phyloP scores from a whole-genome alignment of 2,113 vertebrate species.

The Vombatus ursinus region DNA sequence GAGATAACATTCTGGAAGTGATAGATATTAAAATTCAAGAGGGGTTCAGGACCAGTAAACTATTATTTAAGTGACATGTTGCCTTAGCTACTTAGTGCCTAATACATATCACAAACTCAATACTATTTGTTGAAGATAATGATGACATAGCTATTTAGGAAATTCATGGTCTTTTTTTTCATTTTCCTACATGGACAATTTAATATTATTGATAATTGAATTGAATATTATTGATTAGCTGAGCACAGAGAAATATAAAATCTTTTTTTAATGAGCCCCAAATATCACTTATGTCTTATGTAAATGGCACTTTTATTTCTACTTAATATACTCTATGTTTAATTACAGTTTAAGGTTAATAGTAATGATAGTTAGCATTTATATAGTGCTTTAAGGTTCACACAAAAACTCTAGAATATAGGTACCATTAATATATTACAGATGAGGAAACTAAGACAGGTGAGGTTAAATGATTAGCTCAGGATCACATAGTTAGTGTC shows the following conservation, averaged over 20 bases:
- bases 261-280: not conserved
- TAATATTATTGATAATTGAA: not conserved
- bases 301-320: not conserved
- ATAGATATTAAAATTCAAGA: not conserved
- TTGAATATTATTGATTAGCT: not conserved
- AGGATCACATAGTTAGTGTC: not conserved
- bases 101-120: not conserved
- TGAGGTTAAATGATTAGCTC: not conserved
- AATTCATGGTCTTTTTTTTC: not conserved
- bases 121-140: not conserved
- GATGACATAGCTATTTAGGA: not conserved
- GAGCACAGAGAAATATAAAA: not conserved
- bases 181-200: not conserved
- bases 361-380: not conserved
- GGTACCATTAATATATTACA: not conserved
- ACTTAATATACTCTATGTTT: not conserved
- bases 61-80: not conserved
- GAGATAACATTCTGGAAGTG: not conserved
- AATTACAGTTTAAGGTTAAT: not conserved
- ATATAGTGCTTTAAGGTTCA: not conserved
- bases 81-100: not conserved
- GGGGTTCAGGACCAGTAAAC: not conserved
- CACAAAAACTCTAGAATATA: not conserved
- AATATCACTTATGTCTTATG: not conserved
- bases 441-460: not conserved